Base-by-base conservation (phyloP, 2,113 vertebrate genomes). In the Agelaius tricolor region DNA sequence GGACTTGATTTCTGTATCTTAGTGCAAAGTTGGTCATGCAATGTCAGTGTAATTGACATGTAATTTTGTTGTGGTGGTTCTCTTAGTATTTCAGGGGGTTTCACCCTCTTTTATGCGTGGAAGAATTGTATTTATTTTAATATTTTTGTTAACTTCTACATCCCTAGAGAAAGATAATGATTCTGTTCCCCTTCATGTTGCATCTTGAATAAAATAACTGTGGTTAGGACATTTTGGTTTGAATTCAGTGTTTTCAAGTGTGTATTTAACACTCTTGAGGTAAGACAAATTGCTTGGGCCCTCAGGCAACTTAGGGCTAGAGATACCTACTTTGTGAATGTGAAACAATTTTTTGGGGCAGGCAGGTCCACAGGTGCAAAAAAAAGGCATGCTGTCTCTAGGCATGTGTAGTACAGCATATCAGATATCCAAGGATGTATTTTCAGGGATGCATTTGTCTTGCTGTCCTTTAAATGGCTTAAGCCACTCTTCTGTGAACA, bases 1-100 rank as follows among this genome's bases (percentile, higher is more conserved):
- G 21, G 4, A 47, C 20, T 62, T 89, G 0, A 43, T 87, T 91
- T 83, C 30, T 87, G 19, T 68, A 54, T 91, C 69, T 26, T 6
- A 37, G 7, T 72, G 28, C 0, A 0, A 76, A 52, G 41, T 3
- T 51, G 6, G 14, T 37, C 31, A 30, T 67, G 31, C 27, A 19
- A 20, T 39, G 4, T 39, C 37, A 39, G 17, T 62, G 59, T 28
- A 39, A 39, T 13, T 35, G 27, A 9, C 18, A 15, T 18, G 9
- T 18, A 33, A 55, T 75, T 90, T 87, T 92, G 5, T 58, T 85
- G 5, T 71, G 22, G 8, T 69, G n/a, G 4, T 46, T 46, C n/a
- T 27, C 14, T 67, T 41, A 14, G 2, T 31, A 20, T 89, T 91
- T 58, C 28, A 33, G 20, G 30, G 30, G 1, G 2, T 27, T 93